Evolutionary conservation across 2,113 vertebrate genomes (phyloP).

Genomic region (Neolamprologus sp.): DNA sequence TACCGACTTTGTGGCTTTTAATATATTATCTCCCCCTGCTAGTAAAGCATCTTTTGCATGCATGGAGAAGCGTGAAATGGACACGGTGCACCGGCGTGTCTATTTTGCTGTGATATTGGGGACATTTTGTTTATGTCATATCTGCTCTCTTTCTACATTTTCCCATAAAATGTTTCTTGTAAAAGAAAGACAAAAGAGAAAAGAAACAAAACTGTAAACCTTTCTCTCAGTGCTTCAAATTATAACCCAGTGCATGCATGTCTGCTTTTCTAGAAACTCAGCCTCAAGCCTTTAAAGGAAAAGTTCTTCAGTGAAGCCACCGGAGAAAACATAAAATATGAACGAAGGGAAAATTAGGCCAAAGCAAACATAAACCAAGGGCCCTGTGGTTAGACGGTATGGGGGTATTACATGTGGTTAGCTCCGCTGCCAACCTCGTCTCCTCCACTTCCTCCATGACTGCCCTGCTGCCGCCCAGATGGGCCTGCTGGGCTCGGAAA

Average conservation of each 20-base stretch:
- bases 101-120: neutral
- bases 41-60: neutral
- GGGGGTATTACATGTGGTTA: constrained; percentile 20
- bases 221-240: neutral
- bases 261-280: neutral
- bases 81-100: neutral
- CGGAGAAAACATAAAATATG: neutral
- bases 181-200: neutral
- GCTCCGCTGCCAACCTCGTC: constrained; percentile 1
- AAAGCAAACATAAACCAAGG: neutral
- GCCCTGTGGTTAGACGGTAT: neutral
- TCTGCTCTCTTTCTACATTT: neutral
- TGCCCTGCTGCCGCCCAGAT: constrained; percentile 36
- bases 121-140: neutral
- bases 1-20: neutral
- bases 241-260: neutral
- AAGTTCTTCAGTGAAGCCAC: neutral
- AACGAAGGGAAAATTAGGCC: neutral
- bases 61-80: neutral
- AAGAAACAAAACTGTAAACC: neutral
- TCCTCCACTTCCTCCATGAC: constrained; percentile 46
- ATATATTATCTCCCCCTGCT: neutral
- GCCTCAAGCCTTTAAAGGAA: neutral
- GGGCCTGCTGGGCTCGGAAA: constrained; percentile 26
- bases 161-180: neutral